Evolutionary conservation across 2,113 vertebrate species (phyloP), one percentile per base, ranked within the genome.

Genomic region (Spermophilus dauricus): DNA sequence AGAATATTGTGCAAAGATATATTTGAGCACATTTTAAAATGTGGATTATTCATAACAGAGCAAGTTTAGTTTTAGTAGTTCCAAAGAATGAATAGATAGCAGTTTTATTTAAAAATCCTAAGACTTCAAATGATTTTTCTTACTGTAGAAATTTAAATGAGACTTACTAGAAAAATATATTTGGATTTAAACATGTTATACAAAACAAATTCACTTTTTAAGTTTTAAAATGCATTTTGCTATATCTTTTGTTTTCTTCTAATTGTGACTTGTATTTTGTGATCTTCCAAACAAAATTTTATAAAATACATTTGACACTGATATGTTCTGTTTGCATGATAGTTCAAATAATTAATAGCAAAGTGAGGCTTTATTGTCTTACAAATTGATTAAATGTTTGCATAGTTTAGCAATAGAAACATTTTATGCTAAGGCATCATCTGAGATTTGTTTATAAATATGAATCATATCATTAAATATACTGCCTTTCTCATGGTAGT

Each of bases 321-420:
- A 56, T 48, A 56, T 0, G 30, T 95, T 96, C 56, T 97, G 8
- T 81, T 93, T 95, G 80, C 37, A 48, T 81, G 51, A 86, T 75
- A 86, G 39, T 88, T 95, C 13, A 70, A 87, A 48, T 95, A 93
- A 81, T 78, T 94, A 95, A 90, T 80, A 26, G 88, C 70, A 93
- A 77, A 17, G 45, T 81, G 30, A 95, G n/a, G 5, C 51, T 92
- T 97, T 89, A 81, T 94, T 83, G 39, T 96, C 10, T 98, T 96
- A 91, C 48, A 86, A 96, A 77, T n/a, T 39, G 48, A 56, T 97
- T 98, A n/a, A 30, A 10, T 37, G 48, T 86, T 85, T 91, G 6
- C 56, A 96, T 45, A 65, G 1, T 42, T 86, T 76, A 88, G 93
- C 92, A 95, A 92, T 61, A 91, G 89, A 96, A 72, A 80, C 58